A percentile compares a stretch with the other conserved stretches of the same genome.
phyloP scores from a whole-genome alignment of 2,797 vertebrate genomes.

The Pangasius mekongensis region DNA sequence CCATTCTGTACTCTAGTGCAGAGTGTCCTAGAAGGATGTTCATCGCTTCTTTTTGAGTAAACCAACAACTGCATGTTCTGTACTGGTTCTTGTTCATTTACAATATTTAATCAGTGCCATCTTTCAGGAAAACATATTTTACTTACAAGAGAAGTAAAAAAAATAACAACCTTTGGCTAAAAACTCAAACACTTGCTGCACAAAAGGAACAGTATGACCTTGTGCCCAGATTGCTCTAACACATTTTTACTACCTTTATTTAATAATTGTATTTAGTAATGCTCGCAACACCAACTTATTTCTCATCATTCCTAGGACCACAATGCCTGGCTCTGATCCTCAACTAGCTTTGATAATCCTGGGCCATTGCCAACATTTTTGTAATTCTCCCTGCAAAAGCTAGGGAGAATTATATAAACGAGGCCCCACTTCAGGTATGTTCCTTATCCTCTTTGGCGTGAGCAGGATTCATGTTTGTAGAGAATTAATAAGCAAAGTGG shows the following conservation, averaged over 20 bases:
- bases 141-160: background rate
- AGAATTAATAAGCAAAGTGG: background rate
- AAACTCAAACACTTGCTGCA: background rate
- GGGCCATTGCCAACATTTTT: background rate
- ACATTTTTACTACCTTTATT: background rate
- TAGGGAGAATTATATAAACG: background rate
- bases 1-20: background rate
- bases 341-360: background rate
- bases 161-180: background rate
- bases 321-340: background rate
- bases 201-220: background rate
- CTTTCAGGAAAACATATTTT: background rate
- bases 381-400: background rate
- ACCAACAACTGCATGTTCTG: background rate
- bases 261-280: background rate
- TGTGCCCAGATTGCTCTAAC: background rate
- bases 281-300: background rate
- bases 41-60: background rate
- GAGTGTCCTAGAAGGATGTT: background rate
- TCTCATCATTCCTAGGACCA: background rate
- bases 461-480: background rate
- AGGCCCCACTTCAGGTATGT: background rate
- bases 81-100: background rate
- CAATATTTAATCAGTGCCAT: background rate
- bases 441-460: background rate